These are phyloP conservation scores for Cottoperca gobio DNA, from an alignment of 2,797 vertebrate species.

Conservation along the genomic window DNA sequence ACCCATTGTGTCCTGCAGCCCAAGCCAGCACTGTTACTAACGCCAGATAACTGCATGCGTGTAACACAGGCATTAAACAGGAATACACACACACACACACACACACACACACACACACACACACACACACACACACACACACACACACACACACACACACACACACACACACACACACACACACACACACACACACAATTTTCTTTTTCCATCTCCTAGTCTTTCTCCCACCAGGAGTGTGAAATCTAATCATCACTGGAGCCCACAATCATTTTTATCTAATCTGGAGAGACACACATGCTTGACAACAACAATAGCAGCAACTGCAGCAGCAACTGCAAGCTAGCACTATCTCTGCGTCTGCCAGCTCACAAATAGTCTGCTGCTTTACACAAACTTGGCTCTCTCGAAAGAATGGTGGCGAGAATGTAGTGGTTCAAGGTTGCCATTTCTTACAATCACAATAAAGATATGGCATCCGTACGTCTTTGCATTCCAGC, in stretches of 20 bases:
- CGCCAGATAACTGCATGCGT: conserved; percentile 49
- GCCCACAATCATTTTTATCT: conserved; percentile 75
- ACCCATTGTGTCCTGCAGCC: conserved; percentile 66
- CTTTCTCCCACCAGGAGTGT: conserved; percentile 67
- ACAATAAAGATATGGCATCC: conserved; percentile 18
- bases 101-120: conserved; percentile 12
- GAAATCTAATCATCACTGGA: conserved; percentile 77
- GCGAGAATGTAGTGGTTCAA: conserved; percentile 20
- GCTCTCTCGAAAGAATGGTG: conserved; percentile 14
- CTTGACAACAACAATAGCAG: conserved; percentile 58
- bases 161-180: conserved; percentile 14
- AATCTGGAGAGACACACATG: conserved; percentile 66
- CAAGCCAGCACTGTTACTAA: conserved; percentile 46
- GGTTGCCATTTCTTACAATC: conserved; percentile 29
- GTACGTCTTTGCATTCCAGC: conserved; percentile 30
- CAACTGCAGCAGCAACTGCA: conserved; percentile 43
- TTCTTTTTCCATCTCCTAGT: conserved; percentile 44
- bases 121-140: conserved; percentile 12
- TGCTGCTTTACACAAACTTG: conserved; percentile 27
- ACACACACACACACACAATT: conserved; percentile 18
- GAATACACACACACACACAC: conserved; percentile 9
- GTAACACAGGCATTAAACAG: conserved; percentile 57
- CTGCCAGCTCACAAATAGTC: conserved; percentile 31
- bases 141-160: conserved; percentile 15
- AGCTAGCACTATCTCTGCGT: conserved; percentile 36